Evolutionary conservation across 1,140 invertebrate species (phyloP).

Genomic region (Phortica variegata): DNA sequence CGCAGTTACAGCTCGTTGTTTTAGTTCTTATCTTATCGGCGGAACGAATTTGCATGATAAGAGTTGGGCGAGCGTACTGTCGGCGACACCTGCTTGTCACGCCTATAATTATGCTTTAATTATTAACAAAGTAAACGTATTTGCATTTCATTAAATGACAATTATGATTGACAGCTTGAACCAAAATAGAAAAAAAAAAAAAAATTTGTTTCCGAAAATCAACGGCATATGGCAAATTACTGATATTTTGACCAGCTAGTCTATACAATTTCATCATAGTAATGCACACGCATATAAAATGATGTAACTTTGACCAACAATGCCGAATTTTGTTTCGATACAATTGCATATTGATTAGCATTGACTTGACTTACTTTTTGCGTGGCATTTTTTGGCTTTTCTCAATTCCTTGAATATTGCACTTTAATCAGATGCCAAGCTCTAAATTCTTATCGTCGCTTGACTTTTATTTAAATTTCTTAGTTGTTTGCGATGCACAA

Average conservation of each 20-base stretch:
- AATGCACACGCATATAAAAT: not conserved
- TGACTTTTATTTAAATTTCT: not conserved
- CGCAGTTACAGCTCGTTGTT: not conserved
- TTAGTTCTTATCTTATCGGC: constrained; percentile 32
- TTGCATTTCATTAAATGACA: constrained; percentile 1
- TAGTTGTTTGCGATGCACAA: no score
- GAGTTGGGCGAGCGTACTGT: constrained; percentile 11
- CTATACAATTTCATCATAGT: not conserved
- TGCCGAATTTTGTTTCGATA: no score
- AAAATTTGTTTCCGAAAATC: constrained; percentile 12
- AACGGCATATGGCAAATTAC: not conserved
- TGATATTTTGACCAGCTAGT: not conserved
- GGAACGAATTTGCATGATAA: not conserved
- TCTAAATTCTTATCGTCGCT: not conserved
- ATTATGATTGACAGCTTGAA: constrained; percentile 40
- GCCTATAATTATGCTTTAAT: constrained; percentile 52
- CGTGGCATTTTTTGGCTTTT: constrained; percentile 17
- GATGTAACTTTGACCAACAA: not conserved
- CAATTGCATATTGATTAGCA: no score
- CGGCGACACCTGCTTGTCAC: constrained; percentile 43
- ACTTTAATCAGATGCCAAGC: not conserved
- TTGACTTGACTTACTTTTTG: constrained; percentile 32
- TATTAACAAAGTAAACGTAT: constrained; percentile 21
- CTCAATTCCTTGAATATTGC: not conserved
- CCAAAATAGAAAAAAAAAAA: constrained; percentile 14